These are phyloP conservation scores for Coracopsis vasa DNA, from an alignment of 2,113 vertebrate species.

Conservation along the genomic window DNA sequence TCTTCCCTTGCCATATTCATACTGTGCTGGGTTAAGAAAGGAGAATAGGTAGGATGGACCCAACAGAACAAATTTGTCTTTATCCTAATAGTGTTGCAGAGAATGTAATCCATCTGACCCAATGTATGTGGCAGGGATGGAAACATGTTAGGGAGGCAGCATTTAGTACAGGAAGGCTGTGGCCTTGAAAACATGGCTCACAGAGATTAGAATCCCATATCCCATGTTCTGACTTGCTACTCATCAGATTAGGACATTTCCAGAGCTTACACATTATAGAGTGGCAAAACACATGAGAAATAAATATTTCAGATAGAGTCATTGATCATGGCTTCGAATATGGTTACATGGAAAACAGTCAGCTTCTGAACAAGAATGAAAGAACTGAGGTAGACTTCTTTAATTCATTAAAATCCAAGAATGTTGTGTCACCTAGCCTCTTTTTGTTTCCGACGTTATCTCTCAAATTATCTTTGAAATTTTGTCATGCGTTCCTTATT, in stretches of 20 bases:
- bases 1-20: not conserved
- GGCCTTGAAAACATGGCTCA: not conserved
- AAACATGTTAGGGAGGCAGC: not conserved
- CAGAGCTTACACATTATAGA: not conserved
- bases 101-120: not conserved
- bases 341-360: not conserved
- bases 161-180: not conserved
- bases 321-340: not conserved
- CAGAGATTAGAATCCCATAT: not conserved
- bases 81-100: not conserved
- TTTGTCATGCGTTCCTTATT: not conserved
- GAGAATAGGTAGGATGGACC: not conserved
- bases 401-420: not conserved
- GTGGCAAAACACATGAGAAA: not conserved
- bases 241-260: not conserved
- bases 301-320: not conserved
- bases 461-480: not conserved
- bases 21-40: not conserved
- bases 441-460: not conserved
- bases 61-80: not conserved
- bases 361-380: not conserved
- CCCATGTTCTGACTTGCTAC: not conserved
- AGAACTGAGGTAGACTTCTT: not conserved
- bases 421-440: not conserved
- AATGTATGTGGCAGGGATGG: fast-evolving